Evolutionary conservation across 1,140 invertebrate genomes (phyloP).

Genomic region (Pseudoatta argentina): DNA sequence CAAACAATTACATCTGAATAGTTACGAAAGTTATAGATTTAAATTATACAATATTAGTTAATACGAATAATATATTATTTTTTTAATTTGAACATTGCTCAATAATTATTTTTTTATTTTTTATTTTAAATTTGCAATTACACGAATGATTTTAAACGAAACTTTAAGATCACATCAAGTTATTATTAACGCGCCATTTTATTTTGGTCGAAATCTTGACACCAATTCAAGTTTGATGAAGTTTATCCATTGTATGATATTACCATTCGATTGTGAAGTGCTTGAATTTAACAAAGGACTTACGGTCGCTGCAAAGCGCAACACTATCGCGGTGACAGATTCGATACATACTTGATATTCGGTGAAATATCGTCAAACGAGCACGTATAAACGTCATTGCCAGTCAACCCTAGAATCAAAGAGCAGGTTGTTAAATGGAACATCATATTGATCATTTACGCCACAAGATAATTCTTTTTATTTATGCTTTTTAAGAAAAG

Average conservation of each 20-base stretch:
- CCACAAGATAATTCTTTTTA: background rate
- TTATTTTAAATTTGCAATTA: background rate
- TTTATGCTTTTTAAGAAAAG: background rate
- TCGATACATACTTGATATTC: slow-evolving; percentile 45
- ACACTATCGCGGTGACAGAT: slow-evolving; percentile 49
- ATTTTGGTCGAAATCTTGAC: background rate
- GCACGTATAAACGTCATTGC: slow-evolving; percentile 17
- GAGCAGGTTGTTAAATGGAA: slow-evolving; percentile 37
- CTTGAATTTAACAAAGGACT: slow-evolving; percentile 44
- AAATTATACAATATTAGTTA: background rate
- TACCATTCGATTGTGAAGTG: slow-evolving; percentile 10
- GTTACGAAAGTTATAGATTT: background rate
- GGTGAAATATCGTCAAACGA: slow-evolving; percentile 51
- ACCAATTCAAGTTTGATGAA: slow-evolving; percentile 15
- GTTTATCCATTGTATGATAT: background rate
- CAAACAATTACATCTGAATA: background rate
- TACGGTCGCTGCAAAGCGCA: slow-evolving; percentile 23
- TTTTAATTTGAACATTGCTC: background rate
- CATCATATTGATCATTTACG: slow-evolving; percentile 9
- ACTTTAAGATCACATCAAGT: background rate
- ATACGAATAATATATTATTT: background rate
- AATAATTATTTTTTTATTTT: background rate
- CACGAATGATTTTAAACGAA: background rate
- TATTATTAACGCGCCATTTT: background rate
- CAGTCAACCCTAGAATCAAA: slow-evolving; percentile 48